phyloP scores from a whole-genome alignment of 2,113 vertebrate species.

The Pardalotus punctatus region DNA sequence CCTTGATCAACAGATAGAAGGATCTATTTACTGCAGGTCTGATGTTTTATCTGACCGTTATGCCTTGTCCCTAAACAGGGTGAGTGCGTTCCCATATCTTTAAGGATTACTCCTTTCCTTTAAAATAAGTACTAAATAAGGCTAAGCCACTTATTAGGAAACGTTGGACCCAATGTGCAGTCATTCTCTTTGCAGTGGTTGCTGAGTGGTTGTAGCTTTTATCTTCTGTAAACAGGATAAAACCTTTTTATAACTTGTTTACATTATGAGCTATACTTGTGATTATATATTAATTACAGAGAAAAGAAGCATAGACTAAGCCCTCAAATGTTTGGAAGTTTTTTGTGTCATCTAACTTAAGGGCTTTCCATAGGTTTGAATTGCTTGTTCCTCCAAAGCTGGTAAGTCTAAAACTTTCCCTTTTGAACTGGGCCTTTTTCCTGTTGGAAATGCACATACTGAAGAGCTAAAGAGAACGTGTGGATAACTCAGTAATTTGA shows the following conservation, averaged over 20 bases:
- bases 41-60: not conserved
- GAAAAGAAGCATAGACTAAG: not conserved
- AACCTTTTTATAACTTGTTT: not conserved
- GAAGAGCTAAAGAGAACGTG: not conserved
- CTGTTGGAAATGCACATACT: not conserved
- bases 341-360: not conserved
- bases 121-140: not conserved
- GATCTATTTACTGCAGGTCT: not conserved
- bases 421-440: not conserved
- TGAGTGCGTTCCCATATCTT: not conserved
- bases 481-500: not conserved
- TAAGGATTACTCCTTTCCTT: not conserved
- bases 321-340: not conserved
- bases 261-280: not conserved
- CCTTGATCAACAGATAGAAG: not conserved
- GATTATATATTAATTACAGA: constrained; percentile 6
- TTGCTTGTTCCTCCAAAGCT: not conserved
- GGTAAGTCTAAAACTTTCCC: not conserved
- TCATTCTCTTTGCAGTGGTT: not conserved
- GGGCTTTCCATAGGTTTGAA: not conserved
- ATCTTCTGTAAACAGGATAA: not conserved
- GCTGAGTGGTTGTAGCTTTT: not conserved
- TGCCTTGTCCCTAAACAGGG: not conserved
- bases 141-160: not conserved
- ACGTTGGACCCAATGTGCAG: not conserved